Evolutionary conservation across 2,113 vertebrate species (phyloP).

Genomic region (Nerophis ophidion): DNA sequence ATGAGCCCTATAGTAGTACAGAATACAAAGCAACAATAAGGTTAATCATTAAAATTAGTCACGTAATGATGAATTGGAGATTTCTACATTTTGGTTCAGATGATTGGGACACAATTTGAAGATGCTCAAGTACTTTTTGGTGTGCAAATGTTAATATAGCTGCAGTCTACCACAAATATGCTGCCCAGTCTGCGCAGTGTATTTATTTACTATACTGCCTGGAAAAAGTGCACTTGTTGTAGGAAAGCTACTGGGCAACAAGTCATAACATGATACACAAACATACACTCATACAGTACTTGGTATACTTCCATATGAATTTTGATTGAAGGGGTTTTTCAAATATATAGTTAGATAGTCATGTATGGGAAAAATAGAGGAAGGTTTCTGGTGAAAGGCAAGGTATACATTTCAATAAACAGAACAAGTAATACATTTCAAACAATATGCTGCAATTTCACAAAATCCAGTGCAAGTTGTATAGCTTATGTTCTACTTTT

Average conservation of each 20-base stretch:
- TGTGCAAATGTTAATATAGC: slow-evolving; percentile 58
- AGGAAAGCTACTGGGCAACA: slow-evolving; percentile 61
- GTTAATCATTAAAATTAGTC: slow-evolving; percentile 45
- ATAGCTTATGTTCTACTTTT: slow-evolving; percentile 30
- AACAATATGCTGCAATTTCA: background rate
- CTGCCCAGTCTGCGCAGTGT: slow-evolving; percentile 31
- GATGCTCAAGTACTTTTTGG: slow-evolving; percentile 25
- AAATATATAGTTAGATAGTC: slow-evolving; percentile 23
- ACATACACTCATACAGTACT: slow-evolving; percentile 21
- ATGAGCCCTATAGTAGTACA: slow-evolving; percentile 9
- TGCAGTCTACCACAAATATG: slow-evolving; percentile 63
- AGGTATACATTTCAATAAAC: slow-evolving; percentile 46
- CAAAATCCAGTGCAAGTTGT: slow-evolving; percentile 24
- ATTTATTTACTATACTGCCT: slow-evolving; percentile 50
- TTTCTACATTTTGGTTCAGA: slow-evolving; percentile 16
- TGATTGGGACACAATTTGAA: slow-evolving; percentile 26
- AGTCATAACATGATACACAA: slow-evolving; percentile 42
- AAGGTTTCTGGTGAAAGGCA: slow-evolving; percentile 33
- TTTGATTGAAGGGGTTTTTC: slow-evolving; percentile 24
- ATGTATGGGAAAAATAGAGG: slow-evolving; percentile 13
- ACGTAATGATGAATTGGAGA: slow-evolving; percentile 20
- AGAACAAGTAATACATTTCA: slow-evolving; percentile 37
- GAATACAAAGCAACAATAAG: slow-evolving; percentile 36
- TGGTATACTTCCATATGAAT: slow-evolving; percentile 32
- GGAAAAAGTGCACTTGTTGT: slow-evolving; percentile 74